Percentiles rank a stretch among this genome's conserved stretches.
Evolutionary conservation across 2,888 invertebrate genomes (phyloP).

Genomic region (Stramonita haemastoma): DNA sequence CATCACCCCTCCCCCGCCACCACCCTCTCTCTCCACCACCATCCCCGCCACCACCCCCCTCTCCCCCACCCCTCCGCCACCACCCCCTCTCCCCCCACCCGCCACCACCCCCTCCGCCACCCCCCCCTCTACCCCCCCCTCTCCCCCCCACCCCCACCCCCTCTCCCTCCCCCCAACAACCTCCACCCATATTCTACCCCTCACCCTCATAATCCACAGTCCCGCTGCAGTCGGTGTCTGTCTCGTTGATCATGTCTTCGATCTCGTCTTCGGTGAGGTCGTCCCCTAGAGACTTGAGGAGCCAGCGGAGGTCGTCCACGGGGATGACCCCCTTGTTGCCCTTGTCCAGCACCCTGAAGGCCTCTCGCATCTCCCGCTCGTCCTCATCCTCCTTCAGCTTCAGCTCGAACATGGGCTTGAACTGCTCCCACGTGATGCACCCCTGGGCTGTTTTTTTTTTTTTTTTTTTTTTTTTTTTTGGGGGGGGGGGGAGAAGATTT

Average conservation of each 20-base stretch:
- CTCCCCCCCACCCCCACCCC: not conserved
- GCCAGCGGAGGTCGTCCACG: constrained; percentile 84
- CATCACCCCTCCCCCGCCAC: too few species aligned
- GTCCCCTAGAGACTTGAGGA: constrained; percentile 95
- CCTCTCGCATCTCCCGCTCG: constrained; percentile 98
- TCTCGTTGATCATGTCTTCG: constrained; percentile 98
- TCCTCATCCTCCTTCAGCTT: constrained; percentile 99
- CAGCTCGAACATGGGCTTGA: constrained; percentile 95
- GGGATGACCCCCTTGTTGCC: constrained; percentile 79
- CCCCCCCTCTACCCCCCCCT: not conserved
- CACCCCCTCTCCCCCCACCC: too few species aligned
- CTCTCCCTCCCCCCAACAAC: too few species aligned
- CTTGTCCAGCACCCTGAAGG: constrained; percentile 99
- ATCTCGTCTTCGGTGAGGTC: constrained; percentile 94
- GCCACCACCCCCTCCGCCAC: too few species aligned
- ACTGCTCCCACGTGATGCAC: constrained; percentile 96
- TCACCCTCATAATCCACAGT: constrained; percentile 99
- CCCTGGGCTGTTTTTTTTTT: constrained; percentile 94
- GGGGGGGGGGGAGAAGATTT: not conserved
- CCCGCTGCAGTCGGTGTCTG: constrained; percentile 98
- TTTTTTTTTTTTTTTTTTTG: too few species aligned
- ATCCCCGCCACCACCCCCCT: too few species aligned
- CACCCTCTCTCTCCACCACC: too few species aligned
- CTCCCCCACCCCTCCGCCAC: too few species aligned
- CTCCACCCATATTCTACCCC: not conserved